Evolutionary conservation across 2,888 invertebrate genomes (phyloP).

Genomic region (Leucophora obtusa): DNA sequence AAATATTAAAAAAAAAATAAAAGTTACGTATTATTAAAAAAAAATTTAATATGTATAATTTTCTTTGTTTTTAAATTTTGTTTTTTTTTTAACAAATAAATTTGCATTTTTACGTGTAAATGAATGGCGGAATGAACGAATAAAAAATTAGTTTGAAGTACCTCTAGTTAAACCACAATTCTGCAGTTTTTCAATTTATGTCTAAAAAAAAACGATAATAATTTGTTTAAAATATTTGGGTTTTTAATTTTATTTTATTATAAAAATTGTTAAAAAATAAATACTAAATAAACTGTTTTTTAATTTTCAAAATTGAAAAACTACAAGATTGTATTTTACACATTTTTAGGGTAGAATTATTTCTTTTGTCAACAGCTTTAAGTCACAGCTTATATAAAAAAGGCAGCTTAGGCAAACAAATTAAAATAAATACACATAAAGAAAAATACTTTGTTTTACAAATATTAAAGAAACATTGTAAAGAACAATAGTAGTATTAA

Average conservation of each 20-base stretch:
- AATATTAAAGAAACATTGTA: constrained; percentile 49
- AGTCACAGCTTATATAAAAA: constrained; percentile 50
- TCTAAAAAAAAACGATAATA: constrained; percentile 38
- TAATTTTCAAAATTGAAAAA: constrained; percentile 62
- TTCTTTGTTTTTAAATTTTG: constrained; percentile 24
- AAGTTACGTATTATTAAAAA: constrained; percentile 8
- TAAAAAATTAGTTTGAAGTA: constrained; percentile 28
- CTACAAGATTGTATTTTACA: constrained; percentile 62
- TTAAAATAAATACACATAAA: constrained; percentile 1
- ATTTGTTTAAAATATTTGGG: constrained; percentile 41
- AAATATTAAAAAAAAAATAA: constrained; percentile 47
- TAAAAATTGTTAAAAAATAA: constrained; percentile 53
- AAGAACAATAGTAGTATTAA: constrained; percentile 48
- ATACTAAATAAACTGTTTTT: constrained; percentile 52
- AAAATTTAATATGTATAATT: constrained; percentile 29
- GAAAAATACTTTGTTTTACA: constrained; percentile 60
- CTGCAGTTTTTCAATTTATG: constrained; percentile 52
- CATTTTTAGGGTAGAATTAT: constrained; percentile 44
- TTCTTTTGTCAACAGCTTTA: constrained; percentile 51
- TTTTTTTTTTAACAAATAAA: constrained; percentile 14
- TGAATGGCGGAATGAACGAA: constrained; percentile 59
- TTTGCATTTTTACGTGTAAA: constrained; percentile 14
- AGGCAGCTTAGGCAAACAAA: constrained; percentile 50
- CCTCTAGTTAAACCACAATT: constrained; percentile 34
- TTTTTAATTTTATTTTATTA: constrained; percentile 49